Evolutionary conservation across 2,888 invertebrate species (phyloP).

Genomic region (Dromius quadrimaculatus): DNA sequence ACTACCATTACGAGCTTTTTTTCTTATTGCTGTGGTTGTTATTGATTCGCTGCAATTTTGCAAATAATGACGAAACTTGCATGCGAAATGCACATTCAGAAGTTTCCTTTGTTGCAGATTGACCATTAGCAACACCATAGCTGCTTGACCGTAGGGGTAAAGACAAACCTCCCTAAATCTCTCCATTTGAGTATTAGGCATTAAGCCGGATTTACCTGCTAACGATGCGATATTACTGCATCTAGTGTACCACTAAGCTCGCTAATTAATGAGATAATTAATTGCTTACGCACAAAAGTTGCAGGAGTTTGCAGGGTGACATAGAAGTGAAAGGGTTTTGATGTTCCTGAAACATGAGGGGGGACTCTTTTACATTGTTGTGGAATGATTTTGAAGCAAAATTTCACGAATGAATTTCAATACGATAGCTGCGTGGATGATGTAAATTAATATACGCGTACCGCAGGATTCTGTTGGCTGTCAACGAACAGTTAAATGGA

Average conservation of each 20-base stretch:
- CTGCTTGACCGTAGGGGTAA: background rate
- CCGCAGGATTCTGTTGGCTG: constrained; percentile 12
- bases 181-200: constrained; percentile 12
- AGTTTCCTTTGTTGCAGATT: background rate
- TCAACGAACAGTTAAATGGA: background rate
- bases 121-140: too few relatives aligned
- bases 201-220: constrained; percentile 46
- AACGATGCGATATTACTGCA: constrained; percentile 20
- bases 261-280: constrained; percentile 14
- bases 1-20: too few relatives aligned
- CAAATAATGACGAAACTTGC: too few relatives aligned
- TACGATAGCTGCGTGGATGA: constrained; percentile 18
- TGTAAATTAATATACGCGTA: constrained; percentile 23
- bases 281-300: constrained; percentile 2
- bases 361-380: background rate
- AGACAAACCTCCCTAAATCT: background rate
- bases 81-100: background rate
- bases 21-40: too few relatives aligned
- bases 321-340: background rate
- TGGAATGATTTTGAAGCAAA: background rate
- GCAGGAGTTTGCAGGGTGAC: background rate
- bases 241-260: background rate
- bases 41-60: too few relatives aligned
- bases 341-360: background rate
- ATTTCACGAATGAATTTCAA: constrained; percentile 9